phyloP scores from a whole-genome alignment of 2,888 invertebrate species.

The Pseudococcus viburni region DNA sequence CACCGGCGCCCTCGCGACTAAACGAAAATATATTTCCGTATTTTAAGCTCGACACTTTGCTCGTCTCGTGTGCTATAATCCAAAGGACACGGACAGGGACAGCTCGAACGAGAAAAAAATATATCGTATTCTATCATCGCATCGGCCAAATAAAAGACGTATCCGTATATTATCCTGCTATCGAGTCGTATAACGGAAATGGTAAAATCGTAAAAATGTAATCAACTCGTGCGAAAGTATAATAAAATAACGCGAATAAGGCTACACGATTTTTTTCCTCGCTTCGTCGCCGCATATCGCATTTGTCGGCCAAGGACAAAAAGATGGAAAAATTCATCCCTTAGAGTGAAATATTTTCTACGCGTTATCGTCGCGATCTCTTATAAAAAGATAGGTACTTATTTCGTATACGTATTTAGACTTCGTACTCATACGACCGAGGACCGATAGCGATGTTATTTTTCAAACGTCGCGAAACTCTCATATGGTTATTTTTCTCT shows the following conservation, averaged over 20 bases:
- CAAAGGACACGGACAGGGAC: constrained; percentile 15
- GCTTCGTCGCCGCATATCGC: not conserved
- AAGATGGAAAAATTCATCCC: constrained; percentile 22
- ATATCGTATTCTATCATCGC: constrained; percentile 42
- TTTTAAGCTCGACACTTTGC: constrained; percentile 37
- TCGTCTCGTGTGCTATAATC: not conserved
- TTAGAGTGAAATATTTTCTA: not conserved
- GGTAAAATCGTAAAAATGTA: constrained; percentile 55
- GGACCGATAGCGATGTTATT: not conserved
- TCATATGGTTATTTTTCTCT: not conserved
- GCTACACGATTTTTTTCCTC: constrained; percentile 12
- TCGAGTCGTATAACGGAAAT: constrained; percentile 53
- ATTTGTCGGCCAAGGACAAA: constrained; percentile 22
- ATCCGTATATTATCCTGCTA: constrained; percentile 26
- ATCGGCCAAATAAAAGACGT: constrained; percentile 36
- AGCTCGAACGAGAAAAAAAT: not conserved
- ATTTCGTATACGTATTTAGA: not conserved
- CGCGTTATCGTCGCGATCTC: not conserved
- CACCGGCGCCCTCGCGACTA: constrained; percentile 22
- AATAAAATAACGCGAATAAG: constrained; percentile 26
- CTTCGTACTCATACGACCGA: not conserved
- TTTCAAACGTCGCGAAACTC: not conserved
- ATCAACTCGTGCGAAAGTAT: constrained; percentile 33
- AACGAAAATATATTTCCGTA: not conserved
- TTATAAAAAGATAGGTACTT: not conserved